Evolutionary conservation across 2,113 vertebrate genomes (phyloP).

Genomic region (Indicator indicator): DNA sequence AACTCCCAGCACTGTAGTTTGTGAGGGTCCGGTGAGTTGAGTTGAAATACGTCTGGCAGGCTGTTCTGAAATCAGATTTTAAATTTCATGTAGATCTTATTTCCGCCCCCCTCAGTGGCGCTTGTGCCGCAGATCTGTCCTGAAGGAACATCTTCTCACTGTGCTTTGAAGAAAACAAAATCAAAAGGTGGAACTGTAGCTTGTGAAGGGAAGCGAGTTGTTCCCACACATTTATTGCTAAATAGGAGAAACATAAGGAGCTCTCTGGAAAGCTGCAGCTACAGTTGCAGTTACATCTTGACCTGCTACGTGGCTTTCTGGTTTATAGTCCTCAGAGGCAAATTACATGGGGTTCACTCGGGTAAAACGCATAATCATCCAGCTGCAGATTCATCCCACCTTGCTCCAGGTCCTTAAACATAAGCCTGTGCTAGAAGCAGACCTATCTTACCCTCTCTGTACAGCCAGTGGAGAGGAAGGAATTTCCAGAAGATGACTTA

Average conservation of each 20-base stretch:
- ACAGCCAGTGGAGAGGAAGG: rapidly evolving
- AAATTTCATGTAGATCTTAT: neutral
- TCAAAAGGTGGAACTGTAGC: neutral
- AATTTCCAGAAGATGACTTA: neutral
- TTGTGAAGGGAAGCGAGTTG: neutral
- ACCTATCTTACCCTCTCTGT: neutral
- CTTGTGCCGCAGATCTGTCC: neutral
- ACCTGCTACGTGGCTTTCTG: neutral
- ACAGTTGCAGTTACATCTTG: neutral
- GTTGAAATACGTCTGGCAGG: neutral
- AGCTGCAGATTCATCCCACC: slow-evolving; percentile 30
- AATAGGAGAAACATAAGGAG: neutral
- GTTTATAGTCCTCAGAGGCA: slow-evolving; percentile 18
- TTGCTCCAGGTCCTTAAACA: neutral
- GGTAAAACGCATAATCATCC: neutral
- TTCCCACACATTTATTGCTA: slow-evolving; percentile 44
- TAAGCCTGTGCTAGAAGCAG: neutral
- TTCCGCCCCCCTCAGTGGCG: neutral
- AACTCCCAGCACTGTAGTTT: neutral
- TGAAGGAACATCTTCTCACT: neutral
- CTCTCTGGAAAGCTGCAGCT: neutral
- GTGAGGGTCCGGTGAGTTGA: neutral
- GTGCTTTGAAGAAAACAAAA: slow-evolving; percentile 43
- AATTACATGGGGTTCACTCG: neutral
- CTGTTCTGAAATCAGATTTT: neutral